Evolutionary conservation across 1,140 invertebrate species (phyloP).

Genomic region (Papilio helenus): DNA sequence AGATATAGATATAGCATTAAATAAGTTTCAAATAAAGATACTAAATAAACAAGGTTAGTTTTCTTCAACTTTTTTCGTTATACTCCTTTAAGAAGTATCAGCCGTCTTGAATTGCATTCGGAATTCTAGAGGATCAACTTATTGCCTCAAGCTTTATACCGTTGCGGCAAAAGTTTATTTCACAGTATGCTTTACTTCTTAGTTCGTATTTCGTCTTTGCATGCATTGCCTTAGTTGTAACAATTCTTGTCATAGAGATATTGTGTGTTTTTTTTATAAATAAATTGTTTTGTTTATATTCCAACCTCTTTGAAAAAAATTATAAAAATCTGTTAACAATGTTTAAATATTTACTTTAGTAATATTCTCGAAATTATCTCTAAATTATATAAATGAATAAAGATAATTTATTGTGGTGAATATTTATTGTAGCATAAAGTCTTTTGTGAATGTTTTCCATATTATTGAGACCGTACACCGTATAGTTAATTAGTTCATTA

Average conservation of each 20-base stretch:
- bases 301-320: too few species aligned
- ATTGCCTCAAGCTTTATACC: background rate
- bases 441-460: background rate
- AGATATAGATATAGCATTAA: too few species aligned
- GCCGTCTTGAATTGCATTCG: background rate
- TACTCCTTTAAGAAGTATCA: background rate
- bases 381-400: too few species aligned
- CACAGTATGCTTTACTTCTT: background rate
- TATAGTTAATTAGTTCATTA: background rate
- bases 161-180: background rate
- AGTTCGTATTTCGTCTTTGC: background rate
- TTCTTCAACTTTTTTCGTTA: too few species aligned
- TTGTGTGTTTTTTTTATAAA: background rate
- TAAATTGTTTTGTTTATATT: background rate
- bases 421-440: background rate
- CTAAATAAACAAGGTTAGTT: too few species aligned
- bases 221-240: background rate
- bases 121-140: background rate
- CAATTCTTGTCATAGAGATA: background rate
- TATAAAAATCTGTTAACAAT: too few species aligned
- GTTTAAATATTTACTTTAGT: too few species aligned
- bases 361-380: too few species aligned
- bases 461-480: background rate
- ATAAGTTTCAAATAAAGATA: too few species aligned
- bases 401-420: background rate